Conservation (phyloP, 2,113 vertebrate genomes). For the Etheostoma spectabile region DNA sequence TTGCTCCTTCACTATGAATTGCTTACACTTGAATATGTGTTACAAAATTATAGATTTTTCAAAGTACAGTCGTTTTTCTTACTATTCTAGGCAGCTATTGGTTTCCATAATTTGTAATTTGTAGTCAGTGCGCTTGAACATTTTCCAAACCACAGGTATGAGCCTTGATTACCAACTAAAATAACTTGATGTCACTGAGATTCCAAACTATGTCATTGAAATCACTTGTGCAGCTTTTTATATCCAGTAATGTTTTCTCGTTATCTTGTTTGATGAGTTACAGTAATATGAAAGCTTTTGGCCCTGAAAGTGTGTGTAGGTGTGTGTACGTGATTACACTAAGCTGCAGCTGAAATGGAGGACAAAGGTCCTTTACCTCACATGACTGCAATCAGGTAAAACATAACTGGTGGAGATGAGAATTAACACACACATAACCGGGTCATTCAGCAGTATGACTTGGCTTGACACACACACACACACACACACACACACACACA, state of each 20-base stretch:
- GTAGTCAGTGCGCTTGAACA: background rate
- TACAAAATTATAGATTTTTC: background rate
- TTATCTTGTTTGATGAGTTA: background rate
- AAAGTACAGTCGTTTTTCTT: background rate
- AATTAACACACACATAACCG: background rate
- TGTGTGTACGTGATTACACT: conserved; percentile 1
- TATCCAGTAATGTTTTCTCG: too few species aligned
- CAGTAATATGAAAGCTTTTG: background rate
- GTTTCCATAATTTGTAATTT: background rate
- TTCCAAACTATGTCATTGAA: background rate
- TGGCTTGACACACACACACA: background rate
- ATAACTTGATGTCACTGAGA: background rate
- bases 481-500: too few species aligned
- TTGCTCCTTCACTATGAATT: too few species aligned
- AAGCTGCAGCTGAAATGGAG: background rate
- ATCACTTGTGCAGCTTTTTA: too few species aligned
- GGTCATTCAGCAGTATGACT: background rate
- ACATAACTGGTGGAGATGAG: background rate
- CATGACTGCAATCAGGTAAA: conserved; percentile 6
- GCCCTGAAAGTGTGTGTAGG: background rate
- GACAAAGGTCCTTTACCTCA: conserved; percentile 14
- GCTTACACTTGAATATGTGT: too few species aligned
- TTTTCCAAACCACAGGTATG: background rate
- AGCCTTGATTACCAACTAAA: background rate
- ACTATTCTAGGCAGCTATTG: background rate